phyloP scores from a whole-genome alignment of 2,888 invertebrate genomes.

The Clostera curtula region DNA sequence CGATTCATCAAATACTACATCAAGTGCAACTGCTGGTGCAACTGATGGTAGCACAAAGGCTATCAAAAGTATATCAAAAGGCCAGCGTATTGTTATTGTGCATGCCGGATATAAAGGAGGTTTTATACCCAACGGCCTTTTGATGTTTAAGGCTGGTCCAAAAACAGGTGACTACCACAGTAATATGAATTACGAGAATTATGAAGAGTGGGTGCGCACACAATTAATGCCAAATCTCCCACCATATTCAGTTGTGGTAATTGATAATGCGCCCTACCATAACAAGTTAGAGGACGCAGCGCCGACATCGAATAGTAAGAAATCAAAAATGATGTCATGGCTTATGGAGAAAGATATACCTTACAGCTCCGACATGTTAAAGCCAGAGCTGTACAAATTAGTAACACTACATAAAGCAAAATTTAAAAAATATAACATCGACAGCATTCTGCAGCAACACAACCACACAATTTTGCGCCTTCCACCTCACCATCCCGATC shows the following conservation, averaged over 20 bases:
- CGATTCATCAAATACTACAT: slow-evolving; percentile 1
- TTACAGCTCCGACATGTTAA: not conserved
- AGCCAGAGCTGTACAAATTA: not conserved
- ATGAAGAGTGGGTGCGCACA: slow-evolving; percentile 1
- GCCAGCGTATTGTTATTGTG: slow-evolving; percentile 13
- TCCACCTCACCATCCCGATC: slow-evolving; percentile 19
- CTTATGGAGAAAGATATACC: not conserved
- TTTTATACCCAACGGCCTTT: slow-evolving; percentile 16
- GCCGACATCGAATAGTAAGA: slow-evolving; percentile 3
- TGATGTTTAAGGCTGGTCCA: slow-evolving; percentile 8
- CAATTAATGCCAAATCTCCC: slow-evolving; percentile 4
- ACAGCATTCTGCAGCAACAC: not conserved
- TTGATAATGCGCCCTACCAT: slow-evolving; percentile 2
- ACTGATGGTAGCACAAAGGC: slow-evolving; percentile 6
- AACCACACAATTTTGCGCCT: slow-evolving; percentile 5
- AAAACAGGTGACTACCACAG: slow-evolving; percentile 8
- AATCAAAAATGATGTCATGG: slow-evolving; percentile 4
- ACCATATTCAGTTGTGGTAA: slow-evolving; percentile 3
- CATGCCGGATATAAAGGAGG: slow-evolving; percentile 19
- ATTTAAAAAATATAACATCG: not conserved
- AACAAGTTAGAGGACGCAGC: slow-evolving; percentile 2
- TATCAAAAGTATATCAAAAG: slow-evolving; percentile 15
- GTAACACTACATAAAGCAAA: slow-evolving; percentile 1
- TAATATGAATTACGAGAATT: slow-evolving; percentile 7
- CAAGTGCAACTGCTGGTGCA: slow-evolving; percentile 9